Percentiles rank a stretch among this genome's conserved stretches.
Conservation (phyloP, 2,888 invertebrate genomes). For the Mesopsocus fuscifrons region DNA sequence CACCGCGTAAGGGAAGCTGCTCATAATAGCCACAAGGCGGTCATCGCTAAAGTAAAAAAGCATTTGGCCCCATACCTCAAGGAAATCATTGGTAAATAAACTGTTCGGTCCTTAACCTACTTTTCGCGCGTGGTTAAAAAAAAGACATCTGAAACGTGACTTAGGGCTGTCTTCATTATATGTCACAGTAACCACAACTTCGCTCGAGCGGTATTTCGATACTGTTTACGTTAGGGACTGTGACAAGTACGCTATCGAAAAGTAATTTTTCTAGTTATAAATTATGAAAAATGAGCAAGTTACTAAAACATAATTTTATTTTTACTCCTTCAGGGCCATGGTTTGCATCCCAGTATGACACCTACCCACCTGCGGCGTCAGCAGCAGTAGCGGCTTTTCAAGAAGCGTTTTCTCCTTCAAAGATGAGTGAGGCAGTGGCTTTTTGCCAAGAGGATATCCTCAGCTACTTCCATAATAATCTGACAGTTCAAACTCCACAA, state of each 20-base stretch:
- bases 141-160: too few species aligned
- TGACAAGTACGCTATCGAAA: too few species aligned
- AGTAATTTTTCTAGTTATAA: too few species aligned
- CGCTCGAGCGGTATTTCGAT: too few species aligned
- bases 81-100: conserved; percentile 32
- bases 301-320: too few species aligned
- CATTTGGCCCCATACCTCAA: conserved; percentile 64
- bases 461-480: conserved; percentile 47
- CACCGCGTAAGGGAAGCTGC: conserved; percentile 65
- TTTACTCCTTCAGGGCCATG: conserved; percentile 41
- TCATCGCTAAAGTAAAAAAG: conserved; percentile 45
- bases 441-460: conserved; percentile 71
- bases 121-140: too few species aligned
- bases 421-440: conserved; percentile 55
- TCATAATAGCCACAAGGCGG: conserved; percentile 47
- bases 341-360: conserved; percentile 72
- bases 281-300: too few species aligned
- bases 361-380: conserved; percentile 64
- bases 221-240: too few species aligned
- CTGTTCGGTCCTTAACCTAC: too few species aligned
- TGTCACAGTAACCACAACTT: too few species aligned
- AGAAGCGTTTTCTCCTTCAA: conserved; percentile 59
- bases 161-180: too few species aligned
- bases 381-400: conserved; percentile 44
- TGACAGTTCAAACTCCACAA: conserved; percentile 37